Evolutionary conservation across 2,797 vertebrate genomes (phyloP).

Genomic region (Lacerta bilineata): DNA sequence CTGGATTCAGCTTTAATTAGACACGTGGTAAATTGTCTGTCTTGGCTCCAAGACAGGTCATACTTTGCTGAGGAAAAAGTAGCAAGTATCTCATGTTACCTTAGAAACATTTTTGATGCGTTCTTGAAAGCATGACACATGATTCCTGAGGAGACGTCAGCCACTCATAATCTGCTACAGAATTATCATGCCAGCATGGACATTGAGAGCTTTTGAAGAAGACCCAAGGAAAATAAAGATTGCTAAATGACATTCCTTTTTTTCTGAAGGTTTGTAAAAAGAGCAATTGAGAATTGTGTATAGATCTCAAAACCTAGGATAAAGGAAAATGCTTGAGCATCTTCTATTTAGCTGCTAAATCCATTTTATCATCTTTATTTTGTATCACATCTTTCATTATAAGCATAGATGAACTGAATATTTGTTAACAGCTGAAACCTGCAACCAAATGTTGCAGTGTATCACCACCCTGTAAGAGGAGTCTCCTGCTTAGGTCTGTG

Average conservation of each 20-base stretch:
- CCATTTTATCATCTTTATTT: not conserved
- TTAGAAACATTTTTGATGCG: not conserved
- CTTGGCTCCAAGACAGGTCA: not conserved
- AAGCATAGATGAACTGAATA: not conserved
- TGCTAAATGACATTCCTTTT: not conserved
- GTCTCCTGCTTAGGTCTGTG: too few relatives aligned
- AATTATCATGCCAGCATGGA: not conserved
- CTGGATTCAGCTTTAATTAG: slow-evolving; percentile 9
- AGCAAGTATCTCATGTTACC: not conserved
- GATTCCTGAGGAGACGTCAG: not conserved
- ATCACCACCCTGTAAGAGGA: not conserved
- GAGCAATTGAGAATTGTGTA: not conserved
- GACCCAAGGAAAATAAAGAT: not conserved
- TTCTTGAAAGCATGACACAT: not conserved
- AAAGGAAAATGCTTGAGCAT: not conserved
- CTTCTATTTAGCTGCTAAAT: not conserved
- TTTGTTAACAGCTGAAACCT: not conserved
- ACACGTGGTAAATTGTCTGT: not conserved
- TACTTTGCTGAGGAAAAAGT: not conserved
- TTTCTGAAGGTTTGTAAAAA: not conserved
- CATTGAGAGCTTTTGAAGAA: not conserved
- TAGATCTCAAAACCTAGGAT: not conserved
- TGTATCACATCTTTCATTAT: not conserved
- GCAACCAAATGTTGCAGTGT: not conserved
- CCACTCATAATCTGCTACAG: not conserved